Evolutionary conservation across 2,888 invertebrate species (phyloP).

Genomic region (Cetonia aurata): DNA sequence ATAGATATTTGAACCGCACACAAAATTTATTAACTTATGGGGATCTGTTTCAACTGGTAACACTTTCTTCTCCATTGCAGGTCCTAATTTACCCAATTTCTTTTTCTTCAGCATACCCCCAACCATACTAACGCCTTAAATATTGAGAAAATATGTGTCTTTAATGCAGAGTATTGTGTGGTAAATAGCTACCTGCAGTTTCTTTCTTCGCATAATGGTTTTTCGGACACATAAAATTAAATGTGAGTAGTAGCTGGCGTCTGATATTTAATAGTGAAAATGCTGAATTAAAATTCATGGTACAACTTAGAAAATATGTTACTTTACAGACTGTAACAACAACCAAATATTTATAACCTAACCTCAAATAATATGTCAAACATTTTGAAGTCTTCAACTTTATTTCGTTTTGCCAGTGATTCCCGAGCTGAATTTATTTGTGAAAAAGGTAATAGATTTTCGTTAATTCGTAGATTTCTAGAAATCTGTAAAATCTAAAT

Average conservation of each 20-base stretch:
- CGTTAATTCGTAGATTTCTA: too few relatives aligned
- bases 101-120: constrained; percentile 70
- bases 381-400: too few relatives aligned
- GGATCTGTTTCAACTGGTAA: constrained; percentile 90
- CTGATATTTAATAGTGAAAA: constrained; percentile 31
- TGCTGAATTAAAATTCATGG: constrained; percentile 28
- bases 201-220: constrained; percentile 50
- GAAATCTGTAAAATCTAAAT: too few relatives aligned
- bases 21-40: constrained; percentile 78
- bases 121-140: constrained; percentile 63
- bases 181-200: constrained; percentile 42
- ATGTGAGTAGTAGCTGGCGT: constrained; percentile 21
- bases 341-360: neutral
- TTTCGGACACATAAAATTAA: constrained; percentile 30
- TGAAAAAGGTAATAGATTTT: too few relatives aligned
- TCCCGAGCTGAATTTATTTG: too few relatives aligned
- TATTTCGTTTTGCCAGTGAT: too few relatives aligned
- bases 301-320: neutral
- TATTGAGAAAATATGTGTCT: neutral
- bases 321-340: neutral
- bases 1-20: constrained; percentile 89
- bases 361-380: constrained; percentile 7
- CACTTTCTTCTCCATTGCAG: constrained; percentile 76
- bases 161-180: constrained; percentile 6
- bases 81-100: constrained; percentile 73